phyloP scores from a whole-genome alignment of 2,113 vertebrate species.

The Microcebus murinus region DNA sequence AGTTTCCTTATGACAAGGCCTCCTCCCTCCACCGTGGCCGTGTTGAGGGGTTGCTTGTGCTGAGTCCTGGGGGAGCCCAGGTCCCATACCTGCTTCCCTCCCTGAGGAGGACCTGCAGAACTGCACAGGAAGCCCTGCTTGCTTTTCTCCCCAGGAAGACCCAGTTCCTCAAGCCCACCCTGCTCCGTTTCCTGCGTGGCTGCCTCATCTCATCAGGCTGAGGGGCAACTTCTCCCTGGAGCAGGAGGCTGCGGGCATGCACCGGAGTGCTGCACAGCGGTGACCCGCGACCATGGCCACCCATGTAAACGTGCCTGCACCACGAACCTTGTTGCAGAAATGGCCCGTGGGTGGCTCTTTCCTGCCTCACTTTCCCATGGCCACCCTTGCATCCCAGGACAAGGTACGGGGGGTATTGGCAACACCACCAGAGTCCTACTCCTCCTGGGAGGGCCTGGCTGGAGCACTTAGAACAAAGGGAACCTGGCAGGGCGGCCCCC shows the following conservation, averaged over 20 bases:
- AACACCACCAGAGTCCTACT: background rate
- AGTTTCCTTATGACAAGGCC: background rate
- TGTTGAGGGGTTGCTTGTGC: accelerated
- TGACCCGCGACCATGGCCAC: background rate
- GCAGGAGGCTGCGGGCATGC: background rate
- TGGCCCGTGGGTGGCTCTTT: background rate
- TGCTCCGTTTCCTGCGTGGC: background rate
- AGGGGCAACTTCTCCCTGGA: background rate
- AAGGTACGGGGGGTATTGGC: background rate
- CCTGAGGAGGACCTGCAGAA: background rate
- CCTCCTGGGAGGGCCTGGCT: background rate
- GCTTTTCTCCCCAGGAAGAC: background rate
- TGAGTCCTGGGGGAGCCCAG: background rate
- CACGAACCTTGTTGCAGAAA: background rate
- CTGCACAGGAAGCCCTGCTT: background rate
- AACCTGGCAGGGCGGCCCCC: background rate
- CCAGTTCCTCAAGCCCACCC: background rate
- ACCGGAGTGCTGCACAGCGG: background rate
- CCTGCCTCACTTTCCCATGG: background rate
- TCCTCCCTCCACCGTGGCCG: too few relatives aligned
- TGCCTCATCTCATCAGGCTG: background rate
- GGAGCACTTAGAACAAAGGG: too few relatives aligned
- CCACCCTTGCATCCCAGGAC: background rate
- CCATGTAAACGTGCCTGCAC: background rate
- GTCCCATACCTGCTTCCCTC: background rate